These are phyloP conservation scores for Plodia interpunctella DNA, from an alignment of 1,140 invertebrate species.

Conservation along the genomic window DNA sequence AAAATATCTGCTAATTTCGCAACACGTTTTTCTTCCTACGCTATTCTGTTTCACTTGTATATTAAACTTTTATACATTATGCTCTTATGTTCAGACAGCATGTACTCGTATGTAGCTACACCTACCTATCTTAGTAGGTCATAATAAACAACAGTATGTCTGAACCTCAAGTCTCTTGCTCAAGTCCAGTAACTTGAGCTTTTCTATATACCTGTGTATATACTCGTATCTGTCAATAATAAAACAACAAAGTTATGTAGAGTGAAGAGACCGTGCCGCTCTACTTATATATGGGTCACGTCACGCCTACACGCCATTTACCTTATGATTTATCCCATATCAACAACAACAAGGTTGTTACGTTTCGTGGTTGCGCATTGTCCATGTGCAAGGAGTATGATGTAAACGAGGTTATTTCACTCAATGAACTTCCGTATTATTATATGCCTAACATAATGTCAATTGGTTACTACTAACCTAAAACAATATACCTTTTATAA, in stretches of 20 bases:
- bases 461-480: not conserved
- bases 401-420: constrained; percentile 5
- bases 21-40: constrained; percentile 11
- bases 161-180: too few relatives aligned
- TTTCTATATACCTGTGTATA: too few relatives aligned
- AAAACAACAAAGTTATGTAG: not conserved
- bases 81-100: not conserved
- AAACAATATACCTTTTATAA: too few relatives aligned
- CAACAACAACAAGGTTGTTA: not conserved
- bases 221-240: too few relatives aligned
- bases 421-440: constrained; percentile 7
- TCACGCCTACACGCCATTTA: not conserved
- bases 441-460: not conserved
- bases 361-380: not conserved
- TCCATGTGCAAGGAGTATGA: not conserved
- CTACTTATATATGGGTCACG: not conserved
- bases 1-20: constrained; percentile 8
- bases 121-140: too few relatives aligned
- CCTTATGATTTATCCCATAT: not conserved
- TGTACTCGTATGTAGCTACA: too few relatives aligned
- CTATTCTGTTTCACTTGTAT: not conserved
- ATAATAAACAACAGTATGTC: too few relatives aligned
- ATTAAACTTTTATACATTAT: not conserved
- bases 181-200: too few relatives aligned
- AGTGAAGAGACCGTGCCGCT: not conserved